Percentiles rank a stretch among this genome's conserved stretches.
Conservation (phyloP, 2,113 vertebrate genomes). For the Macroglossus sobrinus region DNA sequence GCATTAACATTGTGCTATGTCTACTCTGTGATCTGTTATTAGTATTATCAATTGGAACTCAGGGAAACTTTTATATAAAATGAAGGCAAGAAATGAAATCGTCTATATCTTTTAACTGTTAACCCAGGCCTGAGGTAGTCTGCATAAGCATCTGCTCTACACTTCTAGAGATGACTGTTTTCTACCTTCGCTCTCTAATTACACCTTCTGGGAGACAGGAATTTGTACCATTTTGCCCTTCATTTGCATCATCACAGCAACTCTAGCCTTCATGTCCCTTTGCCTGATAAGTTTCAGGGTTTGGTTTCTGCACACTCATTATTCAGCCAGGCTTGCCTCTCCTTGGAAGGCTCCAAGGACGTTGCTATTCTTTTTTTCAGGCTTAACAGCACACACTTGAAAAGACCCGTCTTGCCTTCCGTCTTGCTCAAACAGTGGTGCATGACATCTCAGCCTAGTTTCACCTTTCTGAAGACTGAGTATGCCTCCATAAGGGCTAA, state of each 20-base stretch:
- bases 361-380: slow-evolving; percentile 60
- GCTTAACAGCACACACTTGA: slow-evolving; percentile 64
- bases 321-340: slow-evolving; percentile 65
- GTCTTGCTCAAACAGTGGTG: slow-evolving; percentile 50
- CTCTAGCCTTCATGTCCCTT: slow-evolving; percentile 70
- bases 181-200: slow-evolving; percentile 67
- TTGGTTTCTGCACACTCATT: slow-evolving; percentile 63
- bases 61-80: slow-evolving; percentile 70
- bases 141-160: slow-evolving; percentile 56
- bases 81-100: slow-evolving; percentile 51
- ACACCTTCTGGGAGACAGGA: slow-evolving; percentile 71
- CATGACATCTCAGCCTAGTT: slow-evolving; percentile 47
- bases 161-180: slow-evolving; percentile 63
- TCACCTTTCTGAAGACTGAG: slow-evolving; percentile 48
- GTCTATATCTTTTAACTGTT: slow-evolving; percentile 72
- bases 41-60: slow-evolving; percentile 70
- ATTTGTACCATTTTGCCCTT: slow-evolving; percentile 75
- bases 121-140: slow-evolving; percentile 65
- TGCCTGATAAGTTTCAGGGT: slow-evolving; percentile 67
- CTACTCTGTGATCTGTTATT: slow-evolving; percentile 73
- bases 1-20: slow-evolving; percentile 48
- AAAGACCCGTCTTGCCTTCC: slow-evolving; percentile 61
- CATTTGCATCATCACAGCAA: slow-evolving; percentile 76
- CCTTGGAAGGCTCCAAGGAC: slow-evolving; percentile 73
- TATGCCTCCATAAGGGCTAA: slow-evolving; percentile 6